Evolutionary conservation across 2,888 invertebrate genomes (phyloP).

Genomic region (Petrolisthes manimaculis): DNA sequence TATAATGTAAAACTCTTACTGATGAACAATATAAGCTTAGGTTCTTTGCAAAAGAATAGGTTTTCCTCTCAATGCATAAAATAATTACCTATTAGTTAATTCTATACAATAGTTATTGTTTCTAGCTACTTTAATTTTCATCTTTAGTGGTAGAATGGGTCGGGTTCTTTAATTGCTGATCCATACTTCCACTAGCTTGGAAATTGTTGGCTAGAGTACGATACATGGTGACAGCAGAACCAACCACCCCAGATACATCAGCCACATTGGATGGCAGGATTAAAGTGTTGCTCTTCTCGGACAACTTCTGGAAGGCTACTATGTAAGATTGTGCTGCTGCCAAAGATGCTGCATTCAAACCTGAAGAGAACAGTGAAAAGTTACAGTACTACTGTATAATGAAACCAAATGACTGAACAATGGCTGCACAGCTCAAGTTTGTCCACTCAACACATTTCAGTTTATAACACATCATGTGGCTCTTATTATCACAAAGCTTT

Average conservation of each 20-base stretch:
- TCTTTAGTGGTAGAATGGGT: not conserved
- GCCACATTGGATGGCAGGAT: constrained; percentile 92
- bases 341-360: constrained; percentile 90
- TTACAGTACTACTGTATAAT: not conserved
- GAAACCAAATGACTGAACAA: not conserved
- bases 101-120: no score
- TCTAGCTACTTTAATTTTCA: not conserved
- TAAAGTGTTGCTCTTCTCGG: constrained; percentile 92
- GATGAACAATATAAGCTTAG: no score
- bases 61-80: no score
- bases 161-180: not conserved
- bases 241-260: constrained; percentile 82
- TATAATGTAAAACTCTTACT: no score
- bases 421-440: not conserved
- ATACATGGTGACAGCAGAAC: constrained; percentile 73
- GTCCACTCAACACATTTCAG: not conserved
- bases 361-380: constrained; percentile 70
- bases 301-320: constrained; percentile 90
- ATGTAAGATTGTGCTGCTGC: constrained; percentile 97
- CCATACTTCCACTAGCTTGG: not conserved
- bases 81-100: no score
- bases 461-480: not conserved
- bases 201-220: constrained; percentile 69
- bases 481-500: no score
- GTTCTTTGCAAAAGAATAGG: no score